Evolutionary conservation across 2,113 vertebrate species (phyloP), one percentile per base, ranked within the genome.

Genomic region (Dascyllus trimaculatus): DNA sequence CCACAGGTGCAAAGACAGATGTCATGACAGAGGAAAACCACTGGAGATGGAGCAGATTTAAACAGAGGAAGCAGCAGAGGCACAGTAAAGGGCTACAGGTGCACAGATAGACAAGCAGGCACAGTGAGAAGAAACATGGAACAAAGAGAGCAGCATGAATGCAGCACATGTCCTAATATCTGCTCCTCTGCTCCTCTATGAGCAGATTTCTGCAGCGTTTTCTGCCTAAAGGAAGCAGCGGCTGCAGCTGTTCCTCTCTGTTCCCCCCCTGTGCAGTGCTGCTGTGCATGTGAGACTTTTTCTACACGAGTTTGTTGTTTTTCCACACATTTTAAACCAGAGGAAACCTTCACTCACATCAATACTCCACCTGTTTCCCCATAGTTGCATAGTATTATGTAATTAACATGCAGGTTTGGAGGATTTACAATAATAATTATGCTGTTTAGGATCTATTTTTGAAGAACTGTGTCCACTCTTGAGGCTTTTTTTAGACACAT

Each of bases 221-320:
- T 43, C 40, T 43, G 40, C 61, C n/a, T 29, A 18, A 19, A 24
- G 52, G 35, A 63, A 35, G 60, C 56, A 29, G 62, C 46, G 48
- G 40, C 49, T 45, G 56, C 48, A 38, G 40, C 40, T 43, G 40
- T 43, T 35, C 9, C 32, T 35, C 32, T 9, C 32, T 35, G 32
- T 8, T 43, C 40, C 13, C 4, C 38, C 40, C 14, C 40, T 43
- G 13, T 13, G 40, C 49, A 24, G 24, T 4, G 56, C 49, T 62
- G 68, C 63, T 52, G 59, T 65, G 48, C 76, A 71, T 65, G 58
- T 40, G 14, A n/a, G 11, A 15, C 9, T 4, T 24, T 69, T 68
- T 69, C 17, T 77, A 54, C 48, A 68, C 13, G 25, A 40, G 22
- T 61, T 25, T 14, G 48, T 35, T 35, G 6, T 35, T 35, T 43